Base-by-base conservation (phyloP, 2,888 invertebrate genomes). In the Tiphia femorata region DNA sequence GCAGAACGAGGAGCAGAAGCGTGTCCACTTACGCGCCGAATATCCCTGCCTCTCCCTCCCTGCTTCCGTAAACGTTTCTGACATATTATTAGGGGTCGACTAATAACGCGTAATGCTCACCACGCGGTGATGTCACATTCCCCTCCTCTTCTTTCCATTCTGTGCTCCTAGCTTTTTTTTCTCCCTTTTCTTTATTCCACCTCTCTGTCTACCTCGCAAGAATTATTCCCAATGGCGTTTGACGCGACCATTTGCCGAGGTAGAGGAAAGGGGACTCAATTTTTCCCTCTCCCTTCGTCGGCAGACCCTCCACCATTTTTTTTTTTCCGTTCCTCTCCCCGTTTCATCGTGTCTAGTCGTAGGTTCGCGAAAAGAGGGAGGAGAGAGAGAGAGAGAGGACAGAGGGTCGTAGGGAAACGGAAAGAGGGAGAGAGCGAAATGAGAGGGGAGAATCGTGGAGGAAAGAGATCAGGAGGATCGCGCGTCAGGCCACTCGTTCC, bases 101-200 rank as follows among this genome's bases (percentile, higher is more conserved):
- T 81, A 81, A 81, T 81, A 79, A 76, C 72, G 67, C 69, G 76
- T 79, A 79, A 82, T 80, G 67, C 64, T 65, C 51, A 62, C 66
- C 70, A 54, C 64, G 62, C 57, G 60, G 43, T 57, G 49, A 37
- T 49, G 42, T 33, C 23, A 25, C 6, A 17, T 33, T 49, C 12
- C 38, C 37, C 50, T 54, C 60, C 51, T 21, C 19, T 29, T 37
- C 49, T 56, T 38, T 35, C 47, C 37, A 53, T 59, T 37, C 50
- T 40, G 49, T 17, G 37, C 44, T 44, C 33, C 35, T 19, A 27
- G 8, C 14, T 7, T 17, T 10, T 16, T 23, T 20, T 8, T 29
- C 30, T 20, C 14, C 20, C 41, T 29, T 16, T 6, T 23, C 37
- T 23, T 25, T 17, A 25, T 25, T 40, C 46, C 20, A 25, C 38